Evolutionary conservation across 2,888 invertebrate genomes (phyloP).

Genomic region (Ennomos quercinarius): DNA sequence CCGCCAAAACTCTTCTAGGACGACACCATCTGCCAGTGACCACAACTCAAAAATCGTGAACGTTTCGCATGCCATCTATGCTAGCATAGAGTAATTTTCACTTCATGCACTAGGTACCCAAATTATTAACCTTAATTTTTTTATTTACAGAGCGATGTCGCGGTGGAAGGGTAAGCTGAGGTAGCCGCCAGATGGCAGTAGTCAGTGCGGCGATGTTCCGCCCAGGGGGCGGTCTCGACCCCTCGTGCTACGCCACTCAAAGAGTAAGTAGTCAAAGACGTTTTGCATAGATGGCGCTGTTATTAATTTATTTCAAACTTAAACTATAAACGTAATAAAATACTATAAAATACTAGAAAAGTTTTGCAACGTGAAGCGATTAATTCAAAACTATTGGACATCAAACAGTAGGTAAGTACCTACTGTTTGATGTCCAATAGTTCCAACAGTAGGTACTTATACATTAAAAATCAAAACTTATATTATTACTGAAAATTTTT

Average conservation of each 20-base stretch:
- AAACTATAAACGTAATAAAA: no score
- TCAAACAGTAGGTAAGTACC: no score
- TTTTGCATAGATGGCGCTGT: constrained; percentile 63
- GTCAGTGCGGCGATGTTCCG: constrained; percentile 90
- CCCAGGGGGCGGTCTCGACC: constrained; percentile 87
- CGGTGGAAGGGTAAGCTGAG: constrained; percentile 85
- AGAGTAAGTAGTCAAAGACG: constrained; percentile 78
- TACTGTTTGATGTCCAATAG: no score
- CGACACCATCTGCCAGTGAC: no score
- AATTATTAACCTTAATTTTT: constrained; percentile 36
- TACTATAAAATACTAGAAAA: no score
- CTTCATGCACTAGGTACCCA: constrained; percentile 18
- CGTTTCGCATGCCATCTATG: constrained; percentile 12
- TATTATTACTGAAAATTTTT: no score
- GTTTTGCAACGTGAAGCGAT: no score
- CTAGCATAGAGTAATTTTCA: neutral
- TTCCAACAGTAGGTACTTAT: no score
- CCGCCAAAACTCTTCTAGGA: no score
- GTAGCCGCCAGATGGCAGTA: constrained; percentile 88
- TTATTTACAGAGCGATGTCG: constrained; percentile 84
- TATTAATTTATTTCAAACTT: neutral
- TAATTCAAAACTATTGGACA: no score
- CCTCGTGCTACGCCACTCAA: constrained; percentile 87
- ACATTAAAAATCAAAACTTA: no score
- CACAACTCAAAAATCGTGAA: no score